Evolutionary conservation across 92 coral and sea anemone species (phyloP), one percentile per base, ranked within the genome.

Genomic region (Scolanthus callimorphus): DNA sequence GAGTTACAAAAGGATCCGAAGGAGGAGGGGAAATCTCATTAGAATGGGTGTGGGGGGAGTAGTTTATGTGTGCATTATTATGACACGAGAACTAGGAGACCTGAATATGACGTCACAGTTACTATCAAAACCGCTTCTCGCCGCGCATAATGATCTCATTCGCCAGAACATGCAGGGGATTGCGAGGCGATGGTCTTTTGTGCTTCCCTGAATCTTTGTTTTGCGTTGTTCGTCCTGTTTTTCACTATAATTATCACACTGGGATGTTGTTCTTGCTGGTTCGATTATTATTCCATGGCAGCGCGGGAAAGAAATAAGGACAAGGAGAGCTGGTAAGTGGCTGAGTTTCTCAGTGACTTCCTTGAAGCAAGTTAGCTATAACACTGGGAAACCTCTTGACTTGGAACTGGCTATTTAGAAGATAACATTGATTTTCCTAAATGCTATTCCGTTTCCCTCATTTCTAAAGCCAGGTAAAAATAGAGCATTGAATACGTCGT

Each of bases 221-320:
- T 94, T 71, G 96, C 85, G 63, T 71, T 94, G 46, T 92, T 94
- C 65, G 91, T 94, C 45, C 61, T 94, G 60, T 94, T 94, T 53
- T 94, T 94, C 55, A 78, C 91, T 11, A 74, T 94, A 22, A 89
- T 94, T 3, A 94, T 94, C 52, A 89, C 96, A 4, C 71, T 94
- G 2, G 99, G 99, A 0, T 94, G 99, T 50, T 89, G 96, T 37
- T 94, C 99, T 8, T 94, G 99, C 63, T 94, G 99, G 99, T 94
- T 94, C 59, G 99, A 94, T 30, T 86, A 94, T 23, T 94, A 84
- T 61, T 89, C 99, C 4, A 77, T 87, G 90, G 70, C 96, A 0
- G 85, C 75, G 6, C 50, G 62, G 57, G 96, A 94, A 27, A 68
- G 84, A 49, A 79, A 79, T 50, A 81, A 82, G 25, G 96, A 94